A percentile compares a stretch with the other conserved stretches of the same genome.
These are phyloP conservation scores for Calidris pygmaea DNA, from an alignment of 2,113 vertebrate genomes.

Conservation along the genomic window DNA sequence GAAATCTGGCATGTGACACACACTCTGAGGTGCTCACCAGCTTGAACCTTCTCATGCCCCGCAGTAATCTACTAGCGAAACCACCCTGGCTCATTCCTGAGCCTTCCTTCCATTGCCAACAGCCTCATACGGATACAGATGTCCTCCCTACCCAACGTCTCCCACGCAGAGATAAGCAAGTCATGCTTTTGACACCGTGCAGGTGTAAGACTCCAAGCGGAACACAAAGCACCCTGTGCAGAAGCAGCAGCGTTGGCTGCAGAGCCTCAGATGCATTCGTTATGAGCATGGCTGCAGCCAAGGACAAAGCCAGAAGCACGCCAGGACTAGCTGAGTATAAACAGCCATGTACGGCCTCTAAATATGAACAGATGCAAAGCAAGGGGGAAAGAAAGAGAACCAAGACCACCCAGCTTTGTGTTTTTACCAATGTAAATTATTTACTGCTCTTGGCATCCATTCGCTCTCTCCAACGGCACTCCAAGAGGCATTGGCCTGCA, in stretches of 20 bases:
- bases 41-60: not conserved
- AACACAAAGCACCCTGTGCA: not conserved
- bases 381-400: not conserved
- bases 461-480: not conserved
- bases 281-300: not conserved
- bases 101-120: not conserved
- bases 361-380: constrained; percentile 40
- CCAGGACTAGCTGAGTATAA: not conserved
- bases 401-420: constrained; percentile 25
- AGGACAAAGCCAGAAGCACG: not conserved
- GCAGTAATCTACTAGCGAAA: not conserved
- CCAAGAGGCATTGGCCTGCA: not conserved
- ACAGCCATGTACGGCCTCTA: not conserved
- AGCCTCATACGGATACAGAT: not conserved
- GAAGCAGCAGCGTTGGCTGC: not conserved
- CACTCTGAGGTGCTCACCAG: not conserved
- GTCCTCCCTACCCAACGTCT: not conserved
- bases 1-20: not conserved
- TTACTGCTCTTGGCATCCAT: constrained; percentile 21
- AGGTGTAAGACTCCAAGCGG: not conserved
- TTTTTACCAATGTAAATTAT: constrained; percentile 27
- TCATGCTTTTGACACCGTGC: not conserved
- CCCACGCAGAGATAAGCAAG: not conserved
- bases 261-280: not conserved
- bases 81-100: not conserved